Base-by-base conservation (phyloP, 1,140 invertebrate species). In the Drosophila funebris region DNA sequence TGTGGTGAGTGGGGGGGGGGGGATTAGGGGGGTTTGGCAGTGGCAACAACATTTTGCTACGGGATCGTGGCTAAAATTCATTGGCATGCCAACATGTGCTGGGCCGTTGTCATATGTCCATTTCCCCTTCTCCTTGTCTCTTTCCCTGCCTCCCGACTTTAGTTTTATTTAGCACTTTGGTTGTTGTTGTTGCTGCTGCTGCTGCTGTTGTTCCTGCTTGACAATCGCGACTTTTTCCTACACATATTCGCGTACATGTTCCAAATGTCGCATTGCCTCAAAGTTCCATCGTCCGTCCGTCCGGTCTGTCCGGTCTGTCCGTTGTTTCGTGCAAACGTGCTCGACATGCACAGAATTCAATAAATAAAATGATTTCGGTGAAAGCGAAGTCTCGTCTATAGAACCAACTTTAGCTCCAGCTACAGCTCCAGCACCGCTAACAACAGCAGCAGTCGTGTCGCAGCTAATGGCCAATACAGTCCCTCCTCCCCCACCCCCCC, bases 331-430 rank as follows among this genome's bases (percentile, higher is more conserved):
- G 82, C 84, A 87, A 76, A 82, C 83, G 82, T 87, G 82, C 78
- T 50, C 75, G 82, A 88, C 83, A 88, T 87, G 83, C 75, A 72
- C 62, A 88, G 78, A 87, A 82, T 87, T 88, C 78, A 88, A 85
- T 85, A 84, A 88, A 82, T 87, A 88, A 82, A 88, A 82, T 82
- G 74, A 78, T 70, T 85, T 88, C 75, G 82, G 82, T 87, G 82
- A 87, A 87, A 87, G 82, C 82, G 82, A 87, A 79, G 64, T 48
- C 39, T 22, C 37, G 29, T 27, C 13, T 22, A 48, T 57, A 68
- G 80, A 87, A 70, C 43, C 50, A 14, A 41, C 33, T n/a, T 31
- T 9, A 50, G 7, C 24, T 43, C 18, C 69, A 27, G 16, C 50
- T 22, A 27, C 37, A 41, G 43, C 14, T 22, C 41, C n/a, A 18